phyloP scores from a whole-genome alignment of 2,113 vertebrate genomes.

The Rhagologus leucostigma region DNA sequence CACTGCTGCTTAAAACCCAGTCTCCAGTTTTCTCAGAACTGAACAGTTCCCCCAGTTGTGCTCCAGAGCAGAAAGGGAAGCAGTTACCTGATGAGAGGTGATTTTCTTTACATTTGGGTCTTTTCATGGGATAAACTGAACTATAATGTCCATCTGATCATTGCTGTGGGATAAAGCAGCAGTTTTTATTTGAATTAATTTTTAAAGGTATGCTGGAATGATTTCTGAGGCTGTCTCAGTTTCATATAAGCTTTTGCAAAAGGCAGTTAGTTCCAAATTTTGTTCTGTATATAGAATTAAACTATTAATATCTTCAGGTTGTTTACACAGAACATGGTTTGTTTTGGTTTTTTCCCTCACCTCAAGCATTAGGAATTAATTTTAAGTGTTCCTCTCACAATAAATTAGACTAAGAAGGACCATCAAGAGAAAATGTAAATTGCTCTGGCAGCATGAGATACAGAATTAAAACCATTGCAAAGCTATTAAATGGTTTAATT shows the following conservation, averaged over 20 bases:
- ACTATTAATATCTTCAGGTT: neutral
- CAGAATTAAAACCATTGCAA: neutral
- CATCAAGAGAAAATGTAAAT: neutral
- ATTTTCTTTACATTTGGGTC: neutral
- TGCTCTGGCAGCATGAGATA: neutral
- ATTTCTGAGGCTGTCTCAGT: neutral
- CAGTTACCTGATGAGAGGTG: constrained; percentile 81
- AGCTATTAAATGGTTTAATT: neutral
- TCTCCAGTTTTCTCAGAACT: constrained; percentile 86
- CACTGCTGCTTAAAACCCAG: constrained; percentile 94
- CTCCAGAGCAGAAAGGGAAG: constrained; percentile 80
- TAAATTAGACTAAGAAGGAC: neutral
- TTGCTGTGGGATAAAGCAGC: neutral
- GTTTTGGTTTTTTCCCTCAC: neutral
- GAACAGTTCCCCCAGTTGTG: constrained; percentile 67
- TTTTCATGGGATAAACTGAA: neutral
- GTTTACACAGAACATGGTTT: neutral
- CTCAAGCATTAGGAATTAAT: neutral
- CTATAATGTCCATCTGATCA: neutral
- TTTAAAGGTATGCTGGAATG: neutral
- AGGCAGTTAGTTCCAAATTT: neutral
- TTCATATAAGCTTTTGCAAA: neutral
- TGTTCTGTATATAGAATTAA: neutral
- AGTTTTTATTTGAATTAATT: neutral
- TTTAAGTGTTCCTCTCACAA: neutral